Evolutionary conservation across 37 sponge, comb jelly and placozoan genomes (phyloP).

Genomic region (Mnemiopsis leidyi): DNA sequence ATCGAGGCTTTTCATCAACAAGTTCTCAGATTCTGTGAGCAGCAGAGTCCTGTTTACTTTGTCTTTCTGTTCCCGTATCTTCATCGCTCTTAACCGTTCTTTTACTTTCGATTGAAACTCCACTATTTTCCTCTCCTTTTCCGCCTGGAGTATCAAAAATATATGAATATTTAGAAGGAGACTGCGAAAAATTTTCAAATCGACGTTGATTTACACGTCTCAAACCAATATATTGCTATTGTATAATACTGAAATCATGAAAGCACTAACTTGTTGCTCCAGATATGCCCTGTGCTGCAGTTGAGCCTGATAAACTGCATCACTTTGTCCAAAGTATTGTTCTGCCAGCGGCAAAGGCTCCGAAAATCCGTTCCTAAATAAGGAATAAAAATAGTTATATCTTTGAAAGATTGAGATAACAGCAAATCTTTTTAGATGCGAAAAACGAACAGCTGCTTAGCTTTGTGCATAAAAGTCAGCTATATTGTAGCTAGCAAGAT

Average conservation of each 20-base stretch:
- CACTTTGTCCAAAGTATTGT: neutral
- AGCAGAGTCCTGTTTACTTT: constrained; percentile 27
- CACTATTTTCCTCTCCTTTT: constrained; percentile 16
- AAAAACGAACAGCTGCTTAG: too few relatives aligned
- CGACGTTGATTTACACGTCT: too few relatives aligned
- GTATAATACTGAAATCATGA: too few relatives aligned
- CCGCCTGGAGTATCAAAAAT: neutral
- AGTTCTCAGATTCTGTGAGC: constrained; percentile 3
- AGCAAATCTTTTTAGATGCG: too few relatives aligned
- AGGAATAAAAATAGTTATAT: too few relatives aligned
- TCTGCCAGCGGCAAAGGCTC: constrained; percentile 34
- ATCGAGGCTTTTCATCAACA: constrained; percentile 49
- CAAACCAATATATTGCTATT: too few relatives aligned
- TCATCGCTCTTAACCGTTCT: neutral
- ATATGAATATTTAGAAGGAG: too few relatives aligned
- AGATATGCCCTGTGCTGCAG: neutral
- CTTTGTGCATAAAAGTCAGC: too few relatives aligned
- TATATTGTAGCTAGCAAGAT: too few relatives aligned
- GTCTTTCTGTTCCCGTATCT: neutral
- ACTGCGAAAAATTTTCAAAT: too few relatives aligned
- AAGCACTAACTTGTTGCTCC: neutral
- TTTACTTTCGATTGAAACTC: neutral
- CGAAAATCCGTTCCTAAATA: constrained; percentile 32
- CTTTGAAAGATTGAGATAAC: too few relatives aligned
- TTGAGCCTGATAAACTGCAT: neutral